A percentile compares a stretch with the other conserved stretches of the same genome.
Evolutionary conservation across 1,140 invertebrate species (phyloP).

Genomic region (Hirudo medicinalis): DNA sequence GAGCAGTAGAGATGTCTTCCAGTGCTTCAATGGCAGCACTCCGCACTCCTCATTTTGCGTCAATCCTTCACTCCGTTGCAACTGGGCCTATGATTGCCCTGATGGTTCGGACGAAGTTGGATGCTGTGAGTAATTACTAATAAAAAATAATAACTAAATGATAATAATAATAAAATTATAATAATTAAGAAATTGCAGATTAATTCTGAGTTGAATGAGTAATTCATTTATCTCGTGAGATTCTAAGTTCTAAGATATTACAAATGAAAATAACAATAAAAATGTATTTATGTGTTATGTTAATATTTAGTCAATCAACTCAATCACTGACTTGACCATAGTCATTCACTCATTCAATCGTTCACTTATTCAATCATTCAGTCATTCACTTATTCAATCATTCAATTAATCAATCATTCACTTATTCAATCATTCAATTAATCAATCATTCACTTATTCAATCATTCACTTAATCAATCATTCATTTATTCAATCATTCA

Average conservation of each 20-base stretch:
- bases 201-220: too few relatives aligned
- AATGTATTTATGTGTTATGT: too few relatives aligned
- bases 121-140: slow-evolving; percentile 4
- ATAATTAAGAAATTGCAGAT: too few relatives aligned
- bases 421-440: not conserved
- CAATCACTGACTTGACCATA: too few relatives aligned
- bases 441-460: not conserved
- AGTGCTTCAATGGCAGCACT: not conserved
- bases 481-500: not conserved
- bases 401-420: not conserved
- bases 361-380: not conserved
- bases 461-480: not conserved
- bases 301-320: too few relatives aligned
- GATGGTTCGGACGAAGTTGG: slow-evolving; percentile 11
- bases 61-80: not conserved
- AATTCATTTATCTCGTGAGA: too few relatives aligned
- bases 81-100: not conserved
- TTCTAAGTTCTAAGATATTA: too few relatives aligned
- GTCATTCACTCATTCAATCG: not conserved
- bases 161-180: not conserved
- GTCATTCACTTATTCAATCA: not conserved
- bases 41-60: not conserved
- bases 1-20: not conserved
- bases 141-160: not conserved
- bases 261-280: too few relatives aligned